Conservation (phyloP, 2,888 invertebrate species). For the Drosophila setosimentum region DNA sequence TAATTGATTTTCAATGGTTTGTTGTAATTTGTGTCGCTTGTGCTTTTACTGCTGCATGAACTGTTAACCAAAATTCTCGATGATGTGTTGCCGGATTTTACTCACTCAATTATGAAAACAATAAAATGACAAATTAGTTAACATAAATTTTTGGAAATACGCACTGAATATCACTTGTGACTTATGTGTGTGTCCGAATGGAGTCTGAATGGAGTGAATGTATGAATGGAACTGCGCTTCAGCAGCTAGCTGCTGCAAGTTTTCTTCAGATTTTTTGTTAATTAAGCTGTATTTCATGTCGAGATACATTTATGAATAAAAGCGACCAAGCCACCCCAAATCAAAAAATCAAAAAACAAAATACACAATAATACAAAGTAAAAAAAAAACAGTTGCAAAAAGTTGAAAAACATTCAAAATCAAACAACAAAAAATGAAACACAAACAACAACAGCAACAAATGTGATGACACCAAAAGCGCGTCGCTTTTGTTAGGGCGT, state of each 20-base stretch:
- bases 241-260: conserved; percentile 52
- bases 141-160: conserved; percentile 52
- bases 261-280: conserved; percentile 76
- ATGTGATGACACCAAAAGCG: conserved; percentile 77
- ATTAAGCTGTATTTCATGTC: conserved; percentile 81
- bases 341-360: conserved; percentile 13
- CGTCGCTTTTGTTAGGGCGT: conserved; percentile 70
- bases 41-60: conserved; percentile 54
- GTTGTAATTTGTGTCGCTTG: conserved; percentile 61
- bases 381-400: conserved; percentile 44
- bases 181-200: conserved; percentile 6
- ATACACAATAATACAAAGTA: conserved; percentile 25
- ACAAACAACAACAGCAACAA: conserved; percentile 35
- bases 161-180: conserved; percentile 42
- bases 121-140: conserved; percentile 64
- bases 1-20: conserved; percentile 74
- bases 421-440: conserved; percentile 16
- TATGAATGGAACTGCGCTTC: conserved; percentile 79
- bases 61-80: conserved; percentile 34
- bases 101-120: conserved; percentile 62
- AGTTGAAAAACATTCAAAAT: conserved; percentile 36
- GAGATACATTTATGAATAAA: conserved; percentile 78
- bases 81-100: conserved; percentile 29
- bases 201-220: conserved; percentile 52
- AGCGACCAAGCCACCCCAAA: conserved; percentile 42